A percentile compares a stretch with the other conserved stretches of the same genome.
phyloP scores from a whole-genome alignment of 2,797 vertebrate species.

The Sparus aurata region DNA sequence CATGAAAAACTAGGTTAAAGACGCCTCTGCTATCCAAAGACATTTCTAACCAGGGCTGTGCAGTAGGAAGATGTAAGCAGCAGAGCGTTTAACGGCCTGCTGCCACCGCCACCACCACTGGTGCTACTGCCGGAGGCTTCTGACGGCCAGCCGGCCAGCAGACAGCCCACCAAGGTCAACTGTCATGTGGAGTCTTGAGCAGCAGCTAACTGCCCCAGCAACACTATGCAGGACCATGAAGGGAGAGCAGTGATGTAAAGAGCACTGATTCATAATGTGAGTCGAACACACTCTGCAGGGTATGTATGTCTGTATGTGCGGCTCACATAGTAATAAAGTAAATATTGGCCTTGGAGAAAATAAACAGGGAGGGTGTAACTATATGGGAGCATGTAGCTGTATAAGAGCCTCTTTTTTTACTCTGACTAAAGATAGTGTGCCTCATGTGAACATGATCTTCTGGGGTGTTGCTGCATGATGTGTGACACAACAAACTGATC shows the following conservation, averaged over 20 bases:
- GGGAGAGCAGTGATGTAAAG: not conserved
- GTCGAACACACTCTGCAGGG: constrained; percentile 2
- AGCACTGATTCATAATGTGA: not conserved
- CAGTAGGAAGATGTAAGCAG: constrained; percentile 23
- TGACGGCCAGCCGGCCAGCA: constrained; percentile 8
- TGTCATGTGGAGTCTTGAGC: constrained; percentile 28
- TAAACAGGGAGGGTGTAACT: not conserved
- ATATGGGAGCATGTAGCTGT: not conserved
- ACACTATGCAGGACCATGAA: not conserved
- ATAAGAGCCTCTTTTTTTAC: not conserved
- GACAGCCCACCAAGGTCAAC: constrained; percentile 50
- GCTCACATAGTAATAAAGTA: constrained; percentile 12
- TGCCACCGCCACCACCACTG: not conserved
- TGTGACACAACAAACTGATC: constrained; percentile 28
- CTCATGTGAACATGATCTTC: not conserved
- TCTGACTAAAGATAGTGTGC: not conserved
- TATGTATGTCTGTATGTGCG: not conserved
- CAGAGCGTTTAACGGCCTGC: constrained; percentile 42
- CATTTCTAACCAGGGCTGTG: constrained; percentile 7
- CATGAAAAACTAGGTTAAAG: not conserved
- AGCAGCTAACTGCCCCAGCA: constrained; percentile 3
- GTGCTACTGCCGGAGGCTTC: constrained; percentile 11
- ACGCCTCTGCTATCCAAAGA: constrained; percentile 12
- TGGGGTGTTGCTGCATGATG: constrained; percentile 18
- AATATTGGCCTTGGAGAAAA: not conserved